phyloP scores from a whole-genome alignment of 2,888 invertebrate genomes.

The Carcina quercana region DNA sequence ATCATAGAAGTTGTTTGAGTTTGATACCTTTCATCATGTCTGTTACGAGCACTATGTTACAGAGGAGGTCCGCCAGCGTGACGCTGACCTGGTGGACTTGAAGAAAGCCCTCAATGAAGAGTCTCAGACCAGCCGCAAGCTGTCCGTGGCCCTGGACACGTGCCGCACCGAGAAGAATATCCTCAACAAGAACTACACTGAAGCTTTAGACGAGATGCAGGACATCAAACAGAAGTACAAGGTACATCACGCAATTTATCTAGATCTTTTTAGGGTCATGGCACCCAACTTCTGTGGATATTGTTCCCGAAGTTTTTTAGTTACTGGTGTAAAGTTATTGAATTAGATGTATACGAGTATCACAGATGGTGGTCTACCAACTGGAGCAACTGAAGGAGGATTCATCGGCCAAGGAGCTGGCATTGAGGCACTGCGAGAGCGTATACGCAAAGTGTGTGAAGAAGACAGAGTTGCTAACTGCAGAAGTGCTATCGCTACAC shows the following conservation, averaged over 20 bases:
- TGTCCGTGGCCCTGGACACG: constrained; percentile 82
- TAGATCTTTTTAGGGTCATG: too few relatives aligned
- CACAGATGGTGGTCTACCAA: constrained; percentile 76
- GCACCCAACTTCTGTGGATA: too few relatives aligned
- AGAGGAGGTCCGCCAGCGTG: constrained; percentile 64
- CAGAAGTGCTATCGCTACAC: constrained; percentile 74
- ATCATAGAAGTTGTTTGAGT: too few relatives aligned
- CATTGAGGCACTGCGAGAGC: constrained; percentile 79
- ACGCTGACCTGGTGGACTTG: constrained; percentile 77
- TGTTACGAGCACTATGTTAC: too few relatives aligned
- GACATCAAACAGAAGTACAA: constrained; percentile 81
- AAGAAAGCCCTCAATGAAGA: constrained; percentile 81
- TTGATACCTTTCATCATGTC: too few relatives aligned
- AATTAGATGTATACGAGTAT: too few relatives aligned
- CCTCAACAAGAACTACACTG: constrained; percentile 82
- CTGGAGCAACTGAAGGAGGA: constrained; percentile 90
- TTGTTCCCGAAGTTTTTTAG: too few relatives aligned
- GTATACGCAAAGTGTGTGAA: constrained; percentile 78
- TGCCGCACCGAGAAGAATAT: constrained; percentile 85
- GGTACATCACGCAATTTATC: too few relatives aligned
- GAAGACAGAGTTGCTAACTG: constrained; percentile 77
- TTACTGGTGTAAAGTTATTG: too few relatives aligned
- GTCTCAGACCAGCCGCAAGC: constrained; percentile 64
- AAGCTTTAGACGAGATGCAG: constrained; percentile 77
- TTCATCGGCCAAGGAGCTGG: constrained; percentile 81